phyloP scores from a whole-genome alignment of 2,797 vertebrate genomes.

The Anableps anableps region DNA sequence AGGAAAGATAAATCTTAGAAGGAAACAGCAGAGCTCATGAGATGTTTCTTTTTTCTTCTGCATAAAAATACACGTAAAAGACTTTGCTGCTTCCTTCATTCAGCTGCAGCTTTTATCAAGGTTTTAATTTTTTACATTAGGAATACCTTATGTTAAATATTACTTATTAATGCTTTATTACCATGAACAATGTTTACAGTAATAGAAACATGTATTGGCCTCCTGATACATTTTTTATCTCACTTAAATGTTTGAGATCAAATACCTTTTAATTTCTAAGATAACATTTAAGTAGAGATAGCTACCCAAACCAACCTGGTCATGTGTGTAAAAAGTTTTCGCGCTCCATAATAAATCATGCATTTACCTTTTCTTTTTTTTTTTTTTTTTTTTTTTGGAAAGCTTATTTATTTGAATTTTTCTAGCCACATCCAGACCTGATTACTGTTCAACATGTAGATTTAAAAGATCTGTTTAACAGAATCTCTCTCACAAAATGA shows the following conservation, averaged over 20 bases:
- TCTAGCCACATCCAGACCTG: not conserved
- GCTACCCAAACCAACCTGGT: not conserved
- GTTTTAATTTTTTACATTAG: not conserved
- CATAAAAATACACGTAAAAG: not conserved
- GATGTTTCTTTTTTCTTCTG: not conserved
- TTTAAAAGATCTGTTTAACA: not conserved
- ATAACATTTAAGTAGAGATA: not conserved
- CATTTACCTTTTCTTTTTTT: not conserved
- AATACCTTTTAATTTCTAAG: not conserved
- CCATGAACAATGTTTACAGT: not conserved
- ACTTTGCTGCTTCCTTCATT: not conserved
- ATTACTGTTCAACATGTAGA: not conserved
- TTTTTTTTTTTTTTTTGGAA: not conserved
- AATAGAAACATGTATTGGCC: not conserved
- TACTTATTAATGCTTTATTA: not conserved
- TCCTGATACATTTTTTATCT: not conserved
- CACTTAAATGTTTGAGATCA: not conserved
- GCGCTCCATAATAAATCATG: not conserved
- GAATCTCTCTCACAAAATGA: too few species aligned
- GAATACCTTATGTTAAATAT: not conserved
- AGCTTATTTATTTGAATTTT: not conserved
- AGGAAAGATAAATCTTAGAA: not conserved
- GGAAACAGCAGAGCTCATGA: not conserved
- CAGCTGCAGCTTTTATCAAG: not conserved
- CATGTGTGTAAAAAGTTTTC: not conserved